Evolutionary conservation across 2,888 invertebrate genomes (phyloP).

Genomic region (Entomobrya proxima): DNA sequence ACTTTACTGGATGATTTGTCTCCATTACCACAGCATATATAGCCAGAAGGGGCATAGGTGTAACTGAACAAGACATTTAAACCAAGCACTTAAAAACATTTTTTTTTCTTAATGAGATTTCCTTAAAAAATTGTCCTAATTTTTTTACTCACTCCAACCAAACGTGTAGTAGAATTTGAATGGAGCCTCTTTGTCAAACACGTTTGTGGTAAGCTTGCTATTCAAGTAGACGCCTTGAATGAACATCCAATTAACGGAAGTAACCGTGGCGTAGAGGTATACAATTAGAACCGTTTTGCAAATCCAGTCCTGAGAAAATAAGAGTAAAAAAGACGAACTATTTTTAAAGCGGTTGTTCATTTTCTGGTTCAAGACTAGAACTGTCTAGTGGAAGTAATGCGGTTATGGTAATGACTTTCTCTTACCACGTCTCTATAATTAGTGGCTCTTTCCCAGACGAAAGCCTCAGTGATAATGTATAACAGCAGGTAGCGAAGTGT

Average conservation of each 20-base stretch:
- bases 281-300: conserved; percentile 79
- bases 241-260: conserved; percentile 81
- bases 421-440: conserved; percentile 78
- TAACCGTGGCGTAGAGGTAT: conserved; percentile 79
- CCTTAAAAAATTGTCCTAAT: not conserved
- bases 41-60: too few relatives aligned
- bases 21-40: not conserved
- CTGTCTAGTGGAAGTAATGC: not conserved
- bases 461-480: conserved; percentile 78
- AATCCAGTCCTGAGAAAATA: conserved; percentile 78
- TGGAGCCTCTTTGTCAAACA: conserved; percentile 80
- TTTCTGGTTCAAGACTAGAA: too few relatives aligned
- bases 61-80: too few relatives aligned
- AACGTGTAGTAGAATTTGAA: conserved; percentile 79
- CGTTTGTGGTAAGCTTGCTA: conserved; percentile 79
- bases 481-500: conserved; percentile 78
- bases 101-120: too few relatives aligned
- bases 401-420: conserved; percentile 33
- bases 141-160: conserved; percentile 80
- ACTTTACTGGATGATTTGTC: not conserved
- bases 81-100: not conserved
- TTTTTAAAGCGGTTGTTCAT: too few relatives aligned
- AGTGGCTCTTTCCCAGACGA: conserved; percentile 76
- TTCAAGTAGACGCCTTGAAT: conserved; percentile 77
- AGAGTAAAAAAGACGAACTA: too few relatives aligned